These are phyloP conservation scores for Malurus cyaneus DNA, from an alignment of 2,113 vertebrate genomes.

Conservation along the genomic window DNA sequence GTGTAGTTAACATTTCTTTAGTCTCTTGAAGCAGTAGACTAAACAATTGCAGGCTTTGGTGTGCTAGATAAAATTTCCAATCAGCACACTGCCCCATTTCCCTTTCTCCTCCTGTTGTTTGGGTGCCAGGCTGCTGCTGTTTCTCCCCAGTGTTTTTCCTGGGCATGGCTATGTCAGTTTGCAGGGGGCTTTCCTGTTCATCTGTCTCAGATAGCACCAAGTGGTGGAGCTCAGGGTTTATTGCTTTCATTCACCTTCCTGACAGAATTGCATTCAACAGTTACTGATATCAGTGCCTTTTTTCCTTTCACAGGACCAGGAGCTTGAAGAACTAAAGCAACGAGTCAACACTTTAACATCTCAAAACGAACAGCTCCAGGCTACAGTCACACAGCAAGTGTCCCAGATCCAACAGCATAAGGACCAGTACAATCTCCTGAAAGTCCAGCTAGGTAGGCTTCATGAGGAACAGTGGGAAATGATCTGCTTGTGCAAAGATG, in stretches of 20 bases:
- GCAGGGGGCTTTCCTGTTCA: not conserved
- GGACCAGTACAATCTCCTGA: constrained; percentile 97
- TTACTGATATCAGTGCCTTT: not conserved
- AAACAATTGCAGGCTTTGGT: not conserved
- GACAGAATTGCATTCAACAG: not conserved
- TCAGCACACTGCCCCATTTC: not conserved
- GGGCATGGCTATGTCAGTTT: not conserved
- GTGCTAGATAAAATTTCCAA: not conserved
- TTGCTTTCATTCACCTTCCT: not conserved
- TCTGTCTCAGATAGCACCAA: not conserved
- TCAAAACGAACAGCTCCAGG: constrained; percentile 88
- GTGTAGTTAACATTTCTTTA: not conserved
- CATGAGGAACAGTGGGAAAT: too few species aligned
- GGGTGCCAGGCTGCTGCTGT: not conserved
- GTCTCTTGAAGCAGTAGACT: not conserved
- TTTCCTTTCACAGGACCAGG: constrained; percentile 79
- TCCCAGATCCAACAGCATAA: constrained; percentile 97
- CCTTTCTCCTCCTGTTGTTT: not conserved
- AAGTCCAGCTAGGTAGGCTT: constrained; percentile 88
- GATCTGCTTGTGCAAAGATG: not conserved
- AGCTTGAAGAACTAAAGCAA: constrained; percentile 92
- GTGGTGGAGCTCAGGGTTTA: not conserved
- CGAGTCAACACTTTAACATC: constrained; percentile 78
- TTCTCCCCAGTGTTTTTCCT: not conserved
- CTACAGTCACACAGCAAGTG: constrained; percentile 84